Percentiles rank a stretch among this genome's conserved stretches.
Conservation (phyloP, 2,888 invertebrate genomes). For the Andrena bucephala region DNA sequence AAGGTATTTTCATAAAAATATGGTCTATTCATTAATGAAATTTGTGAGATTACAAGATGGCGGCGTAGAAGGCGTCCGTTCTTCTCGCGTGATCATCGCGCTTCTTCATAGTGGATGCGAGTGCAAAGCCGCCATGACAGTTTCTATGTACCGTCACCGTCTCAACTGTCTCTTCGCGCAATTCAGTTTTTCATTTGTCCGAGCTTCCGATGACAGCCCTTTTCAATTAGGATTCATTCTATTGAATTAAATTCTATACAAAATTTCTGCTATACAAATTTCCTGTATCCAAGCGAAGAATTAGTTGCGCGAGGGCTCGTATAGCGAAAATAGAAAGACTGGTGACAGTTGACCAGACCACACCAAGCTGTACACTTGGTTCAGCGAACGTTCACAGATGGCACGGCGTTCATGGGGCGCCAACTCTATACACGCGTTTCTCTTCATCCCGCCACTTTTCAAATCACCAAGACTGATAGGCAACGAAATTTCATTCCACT, state of each 20-base stretch:
- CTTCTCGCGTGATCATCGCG: slow-evolving; percentile 65
- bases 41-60: slow-evolving; percentile 80
- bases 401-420: slow-evolving; percentile 76
- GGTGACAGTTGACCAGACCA: slow-evolving; percentile 20
- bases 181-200: slow-evolving; percentile 13
- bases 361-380: slow-evolving; percentile 16
- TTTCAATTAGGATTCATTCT: neutral
- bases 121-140: slow-evolving; percentile 79
- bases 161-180: slow-evolving; percentile 51
- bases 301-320: neutral
- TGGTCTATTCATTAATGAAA: slow-evolving; percentile 74
- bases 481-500: slow-evolving; percentile 1
- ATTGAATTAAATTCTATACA: neutral
- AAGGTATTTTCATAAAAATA: slow-evolving; percentile 81
- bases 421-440: slow-evolving; percentile 53
- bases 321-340: slow-evolving; percentile 31
- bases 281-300: slow-evolving; percentile 3
- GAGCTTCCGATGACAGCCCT: neutral
- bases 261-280: neutral
- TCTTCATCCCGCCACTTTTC: slow-evolving; percentile 66
- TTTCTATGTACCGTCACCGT: slow-evolving; percentile 70
- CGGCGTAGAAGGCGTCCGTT: slow-evolving; percentile 75
- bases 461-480: slow-evolving; percentile 27
- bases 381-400: slow-evolving; percentile 79
- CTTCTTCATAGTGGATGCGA: slow-evolving; percentile 64